phyloP scores from a whole-genome alignment of 2,797 vertebrate genomes.

The Odontamblyopus lacepedii region DNA sequence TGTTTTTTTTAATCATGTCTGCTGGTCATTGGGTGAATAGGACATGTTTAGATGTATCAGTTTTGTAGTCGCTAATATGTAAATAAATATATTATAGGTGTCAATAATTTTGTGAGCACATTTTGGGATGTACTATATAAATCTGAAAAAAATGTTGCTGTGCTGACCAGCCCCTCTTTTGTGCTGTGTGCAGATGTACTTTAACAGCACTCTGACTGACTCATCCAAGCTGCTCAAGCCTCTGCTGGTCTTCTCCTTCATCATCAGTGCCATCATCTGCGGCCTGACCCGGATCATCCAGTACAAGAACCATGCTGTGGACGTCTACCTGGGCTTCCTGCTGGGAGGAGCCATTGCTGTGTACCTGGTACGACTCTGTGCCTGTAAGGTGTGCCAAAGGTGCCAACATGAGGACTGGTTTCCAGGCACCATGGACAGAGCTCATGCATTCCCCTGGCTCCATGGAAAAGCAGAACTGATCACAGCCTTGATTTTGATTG shows the following conservation, averaged over 20 bases:
- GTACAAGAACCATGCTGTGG: conserved; percentile 95
- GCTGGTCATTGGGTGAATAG: no score
- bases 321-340: conserved; percentile 96
- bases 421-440: no score
- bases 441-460: no score
- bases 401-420: no score
- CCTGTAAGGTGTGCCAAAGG: no score
- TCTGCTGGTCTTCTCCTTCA: conserved; percentile 93
- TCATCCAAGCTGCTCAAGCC: conserved; percentile 97
- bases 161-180: neutral
- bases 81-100: no score
- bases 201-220: conserved; percentile 95
- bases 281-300: conserved; percentile 96
- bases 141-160: neutral
- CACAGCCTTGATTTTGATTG: no score
- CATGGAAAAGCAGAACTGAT: no score
- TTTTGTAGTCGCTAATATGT: no score
- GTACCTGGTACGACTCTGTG: conserved; percentile 82
- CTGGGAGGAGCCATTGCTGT: conserved; percentile 93
- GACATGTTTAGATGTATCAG: no score
- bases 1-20: neutral
- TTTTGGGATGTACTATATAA: no score
- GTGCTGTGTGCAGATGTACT: conserved; percentile 89
- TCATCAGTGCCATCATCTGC: conserved; percentile 96
- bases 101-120: no score